Percentiles rank a stretch among this genome's conserved stretches.
These are phyloP conservation scores for Coracias cyanogaster DNA, from an alignment of 2,797 vertebrate genomes.

Conservation along the genomic window DNA sequence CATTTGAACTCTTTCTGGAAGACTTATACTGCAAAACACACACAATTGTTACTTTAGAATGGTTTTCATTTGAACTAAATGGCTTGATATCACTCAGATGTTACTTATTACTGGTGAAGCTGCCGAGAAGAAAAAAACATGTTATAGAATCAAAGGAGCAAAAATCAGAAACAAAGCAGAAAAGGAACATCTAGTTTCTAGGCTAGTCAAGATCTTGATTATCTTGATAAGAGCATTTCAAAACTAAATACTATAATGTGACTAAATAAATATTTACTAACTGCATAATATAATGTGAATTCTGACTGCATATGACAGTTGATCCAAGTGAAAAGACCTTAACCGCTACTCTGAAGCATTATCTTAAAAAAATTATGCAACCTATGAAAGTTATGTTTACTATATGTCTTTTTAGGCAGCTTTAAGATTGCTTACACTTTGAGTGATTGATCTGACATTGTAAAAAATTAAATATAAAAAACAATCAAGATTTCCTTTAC, in stretches of 20 bases:
- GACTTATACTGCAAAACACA: slow-evolving; percentile 90
- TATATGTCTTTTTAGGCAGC: not conserved
- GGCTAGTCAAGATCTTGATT: not conserved
- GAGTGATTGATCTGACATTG: not conserved
- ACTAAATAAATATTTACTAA: too few species aligned
- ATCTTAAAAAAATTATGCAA: not conserved
- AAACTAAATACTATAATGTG: not conserved
- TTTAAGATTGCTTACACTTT: not conserved
- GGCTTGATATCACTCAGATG: not conserved
- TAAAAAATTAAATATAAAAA: not conserved
- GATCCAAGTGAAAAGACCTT: not conserved
- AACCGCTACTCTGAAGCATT: not conserved
- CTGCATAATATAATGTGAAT: not conserved
- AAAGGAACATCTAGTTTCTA: not conserved
- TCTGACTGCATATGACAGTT: not conserved
- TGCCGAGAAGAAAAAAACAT: not conserved
- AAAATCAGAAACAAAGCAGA: not conserved
- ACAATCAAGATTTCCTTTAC: not conserved
- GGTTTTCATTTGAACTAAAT: slow-evolving; percentile 13
- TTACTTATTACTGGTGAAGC: not conserved
- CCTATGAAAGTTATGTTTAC: not conserved
- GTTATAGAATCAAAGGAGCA: not conserved
- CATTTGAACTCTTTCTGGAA: slow-evolving; percentile 89
- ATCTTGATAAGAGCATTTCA: not conserved
- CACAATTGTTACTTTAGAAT: slow-evolving; percentile 35